phyloP scores from a whole-genome alignment of 2,797 vertebrate genomes.

The Scyliorhinus canicula region DNA sequence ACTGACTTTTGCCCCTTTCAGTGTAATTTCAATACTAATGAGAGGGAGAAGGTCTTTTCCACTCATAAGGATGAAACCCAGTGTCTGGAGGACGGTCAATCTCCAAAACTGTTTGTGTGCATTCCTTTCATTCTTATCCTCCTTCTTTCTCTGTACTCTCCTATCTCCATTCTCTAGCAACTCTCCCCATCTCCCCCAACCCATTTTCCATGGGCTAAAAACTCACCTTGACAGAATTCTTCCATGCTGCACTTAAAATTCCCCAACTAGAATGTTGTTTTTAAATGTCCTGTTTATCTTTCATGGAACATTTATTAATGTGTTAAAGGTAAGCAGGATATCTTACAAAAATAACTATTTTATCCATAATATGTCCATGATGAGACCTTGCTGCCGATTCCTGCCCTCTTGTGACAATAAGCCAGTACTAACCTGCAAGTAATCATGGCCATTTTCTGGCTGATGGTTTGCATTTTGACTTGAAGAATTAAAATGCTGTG shows the following conservation, averaged over 20 bases:
- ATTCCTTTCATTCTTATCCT: neutral
- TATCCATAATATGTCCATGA: neutral
- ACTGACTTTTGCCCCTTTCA: neutral
- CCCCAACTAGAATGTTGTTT: neutral
- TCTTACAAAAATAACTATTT: neutral
- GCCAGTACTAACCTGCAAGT: neutral
- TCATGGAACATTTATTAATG: neutral
- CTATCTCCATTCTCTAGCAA: neutral
- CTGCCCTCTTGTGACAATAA: neutral
- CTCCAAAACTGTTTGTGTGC: neutral
- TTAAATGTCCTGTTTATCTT: slow-evolving; percentile 4
- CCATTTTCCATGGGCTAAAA: too few relatives aligned
- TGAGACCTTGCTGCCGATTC: neutral
- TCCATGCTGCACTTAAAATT: neutral
- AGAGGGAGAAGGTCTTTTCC: neutral
- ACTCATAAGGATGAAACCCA: neutral
- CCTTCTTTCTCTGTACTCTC: neutral
- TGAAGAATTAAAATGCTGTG: neutral
- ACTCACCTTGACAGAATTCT: neutral
- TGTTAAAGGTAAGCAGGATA: neutral
- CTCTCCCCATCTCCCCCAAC: neutral
- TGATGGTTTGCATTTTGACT: neutral
- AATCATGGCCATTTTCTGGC: neutral
- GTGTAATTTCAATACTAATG: neutral
- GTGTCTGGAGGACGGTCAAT: neutral